Conservation (phyloP, 2,888 invertebrate genomes). For the Agrotis exclamationis region DNA sequence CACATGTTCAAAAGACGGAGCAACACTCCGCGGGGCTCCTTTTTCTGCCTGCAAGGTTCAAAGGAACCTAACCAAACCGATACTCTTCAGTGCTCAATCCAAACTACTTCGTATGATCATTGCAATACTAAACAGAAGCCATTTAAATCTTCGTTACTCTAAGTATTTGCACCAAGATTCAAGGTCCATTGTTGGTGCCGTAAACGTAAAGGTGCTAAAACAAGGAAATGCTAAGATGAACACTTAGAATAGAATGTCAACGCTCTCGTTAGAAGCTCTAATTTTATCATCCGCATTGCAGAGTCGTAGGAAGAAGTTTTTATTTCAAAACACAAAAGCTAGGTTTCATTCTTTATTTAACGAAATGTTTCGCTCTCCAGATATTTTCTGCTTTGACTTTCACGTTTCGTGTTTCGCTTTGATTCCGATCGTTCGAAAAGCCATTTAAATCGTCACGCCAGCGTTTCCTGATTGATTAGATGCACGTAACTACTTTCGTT, state of each 20-base stretch:
- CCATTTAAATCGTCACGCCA: slow-evolving; percentile 56
- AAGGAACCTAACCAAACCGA: no score
- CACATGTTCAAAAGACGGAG: no score
- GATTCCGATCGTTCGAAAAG: slow-evolving; percentile 38
- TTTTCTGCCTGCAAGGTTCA: no score
- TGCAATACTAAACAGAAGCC: no score
- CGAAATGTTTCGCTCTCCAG: slow-evolving; percentile 32
- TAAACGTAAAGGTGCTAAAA: background rate
- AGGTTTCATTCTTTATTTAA: slow-evolving; percentile 41
- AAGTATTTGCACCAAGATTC: no score
- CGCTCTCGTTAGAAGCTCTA: slow-evolving; percentile 40
- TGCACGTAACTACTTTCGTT: slow-evolving; percentile 40
- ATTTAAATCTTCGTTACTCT: no score
- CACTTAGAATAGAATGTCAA: slow-evolving; percentile 10
- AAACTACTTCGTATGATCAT: no score
- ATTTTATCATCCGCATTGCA: slow-evolving; percentile 58
- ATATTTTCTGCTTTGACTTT: slow-evolving; percentile 36
- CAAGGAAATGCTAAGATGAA: background rate
- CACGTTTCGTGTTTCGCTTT: slow-evolving; percentile 28
- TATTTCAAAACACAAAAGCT: slow-evolving; percentile 50
- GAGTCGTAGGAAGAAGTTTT: slow-evolving; percentile 48
- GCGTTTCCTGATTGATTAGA: slow-evolving; percentile 52
- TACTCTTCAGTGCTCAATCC: no score
- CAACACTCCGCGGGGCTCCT: no score
- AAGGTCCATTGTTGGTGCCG: no score